Conservation (phyloP, 2,113 vertebrate species). For the Mionectes macconnelli region DNA sequence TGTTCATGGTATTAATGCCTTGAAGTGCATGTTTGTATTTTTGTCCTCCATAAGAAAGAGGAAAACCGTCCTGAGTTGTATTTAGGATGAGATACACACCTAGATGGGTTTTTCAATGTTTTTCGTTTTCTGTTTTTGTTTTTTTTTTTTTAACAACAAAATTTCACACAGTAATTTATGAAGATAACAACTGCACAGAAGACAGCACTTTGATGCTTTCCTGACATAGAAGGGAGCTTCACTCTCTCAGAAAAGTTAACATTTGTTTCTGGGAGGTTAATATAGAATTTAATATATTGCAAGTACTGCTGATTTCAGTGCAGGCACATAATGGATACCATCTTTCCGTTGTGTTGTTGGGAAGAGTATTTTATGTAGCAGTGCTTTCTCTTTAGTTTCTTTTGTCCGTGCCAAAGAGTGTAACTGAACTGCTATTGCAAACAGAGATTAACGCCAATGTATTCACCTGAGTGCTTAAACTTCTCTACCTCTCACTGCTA, state of each 20-base stretch:
- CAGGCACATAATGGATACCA: background rate
- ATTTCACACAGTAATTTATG: background rate
- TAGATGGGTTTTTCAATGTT: background rate
- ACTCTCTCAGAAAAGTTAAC: background rate
- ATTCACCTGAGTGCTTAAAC: background rate
- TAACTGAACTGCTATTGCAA: background rate
- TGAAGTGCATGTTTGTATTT: background rate
- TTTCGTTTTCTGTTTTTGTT: no score
- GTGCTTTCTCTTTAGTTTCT: background rate
- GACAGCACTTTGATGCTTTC: background rate
- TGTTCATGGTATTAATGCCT: background rate
- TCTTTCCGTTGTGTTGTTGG: background rate
- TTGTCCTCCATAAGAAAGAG: background rate
- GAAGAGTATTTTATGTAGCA: background rate
- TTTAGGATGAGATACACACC: background rate
- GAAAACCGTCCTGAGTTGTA: background rate
- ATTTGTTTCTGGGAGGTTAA: background rate
- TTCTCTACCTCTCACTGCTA: slow-evolving; percentile 24
- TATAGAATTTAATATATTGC: background rate
- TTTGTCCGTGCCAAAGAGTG: slow-evolving; percentile 17
- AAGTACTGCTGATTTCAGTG: background rate
- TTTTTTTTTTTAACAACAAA: background rate
- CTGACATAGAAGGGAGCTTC: background rate
- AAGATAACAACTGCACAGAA: background rate
- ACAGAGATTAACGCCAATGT: background rate